Evolutionary conservation across 2,113 vertebrate species (phyloP).

Genomic region (Suncus etruscus): DNA sequence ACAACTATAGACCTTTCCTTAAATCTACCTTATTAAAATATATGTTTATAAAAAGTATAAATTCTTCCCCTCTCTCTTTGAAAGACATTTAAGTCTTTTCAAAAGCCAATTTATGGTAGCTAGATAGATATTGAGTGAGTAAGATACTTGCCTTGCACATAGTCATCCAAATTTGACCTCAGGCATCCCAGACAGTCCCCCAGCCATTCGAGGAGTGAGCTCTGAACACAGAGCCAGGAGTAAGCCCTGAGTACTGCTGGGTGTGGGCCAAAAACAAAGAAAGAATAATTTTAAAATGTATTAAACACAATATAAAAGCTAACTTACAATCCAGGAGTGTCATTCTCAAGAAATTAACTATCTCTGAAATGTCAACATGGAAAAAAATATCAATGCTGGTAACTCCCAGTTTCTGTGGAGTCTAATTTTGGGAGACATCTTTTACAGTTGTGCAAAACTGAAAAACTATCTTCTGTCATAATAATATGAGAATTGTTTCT

Average conservation of each 20-base stretch:
- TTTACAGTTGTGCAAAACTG: background rate
- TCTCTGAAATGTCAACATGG: background rate
- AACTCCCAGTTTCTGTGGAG: background rate
- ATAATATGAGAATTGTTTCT: slow-evolving; percentile 32
- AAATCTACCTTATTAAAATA: background rate
- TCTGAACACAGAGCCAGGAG: no score
- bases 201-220: no score
- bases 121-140: no score
- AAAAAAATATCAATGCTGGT: background rate
- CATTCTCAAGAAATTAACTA: slow-evolving; percentile 1
- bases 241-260: no score
- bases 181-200: no score
- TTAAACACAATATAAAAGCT: background rate
- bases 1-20: background rate
- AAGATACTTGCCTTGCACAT: no score
- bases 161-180: no score
- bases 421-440: background rate
- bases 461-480: slow-evolving; percentile 13
- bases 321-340: slow-evolving; percentile 26
- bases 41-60: background rate
- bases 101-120: no score
- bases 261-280: no score
- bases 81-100: slow-evolving; percentile 9
- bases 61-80: slow-evolving; percentile 34
- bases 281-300: no score